Percentiles rank a stretch among this genome's conserved stretches.
phyloP scores from a whole-genome alignment of 2,113 vertebrate genomes.

The Nothobranchius furzeri region DNA sequence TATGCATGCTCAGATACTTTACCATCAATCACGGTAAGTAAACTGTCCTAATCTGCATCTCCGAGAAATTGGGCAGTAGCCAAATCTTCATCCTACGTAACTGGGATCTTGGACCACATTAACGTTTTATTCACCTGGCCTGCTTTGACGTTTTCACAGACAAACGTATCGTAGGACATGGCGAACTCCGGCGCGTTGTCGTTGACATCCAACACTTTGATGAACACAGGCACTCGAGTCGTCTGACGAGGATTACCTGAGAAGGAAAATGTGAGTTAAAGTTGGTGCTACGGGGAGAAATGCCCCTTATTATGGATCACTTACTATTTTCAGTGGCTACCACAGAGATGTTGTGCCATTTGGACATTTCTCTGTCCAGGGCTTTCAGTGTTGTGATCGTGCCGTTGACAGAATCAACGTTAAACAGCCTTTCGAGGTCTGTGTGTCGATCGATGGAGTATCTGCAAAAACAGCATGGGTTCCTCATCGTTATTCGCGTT shows the following conservation, averaged over 20 bases:
- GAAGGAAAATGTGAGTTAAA: background rate
- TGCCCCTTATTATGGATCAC: background rate
- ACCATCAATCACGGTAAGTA: too few species aligned
- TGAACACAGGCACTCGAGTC: slow-evolving; percentile 90
- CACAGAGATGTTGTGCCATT: slow-evolving; percentile 95
- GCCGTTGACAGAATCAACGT: slow-evolving; percentile 90
- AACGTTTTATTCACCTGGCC: slow-evolving; percentile 83
- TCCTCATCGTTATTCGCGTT: background rate
- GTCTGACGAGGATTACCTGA: slow-evolving; percentile 90
- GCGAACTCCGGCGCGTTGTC: slow-evolving; percentile 96
- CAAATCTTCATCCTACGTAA: too few species aligned
- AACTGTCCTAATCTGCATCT: too few species aligned
- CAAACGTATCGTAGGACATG: slow-evolving; percentile 94
- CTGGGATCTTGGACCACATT: background rate
- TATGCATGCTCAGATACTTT: too few species aligned
- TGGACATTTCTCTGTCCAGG: slow-evolving; percentile 90
- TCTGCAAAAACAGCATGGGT: slow-evolving; percentile 63
- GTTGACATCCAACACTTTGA: slow-evolving; percentile 94
- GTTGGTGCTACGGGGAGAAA: too few species aligned
- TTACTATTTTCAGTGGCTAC: slow-evolving; percentile 94
- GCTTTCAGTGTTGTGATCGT: slow-evolving; percentile 90
- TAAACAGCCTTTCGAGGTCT: slow-evolving; percentile 92
- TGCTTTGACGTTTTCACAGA: slow-evolving; percentile 95
- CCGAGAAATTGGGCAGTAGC: too few species aligned
- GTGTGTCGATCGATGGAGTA: slow-evolving; percentile 94